These are phyloP conservation scores for Mastomys natalensis DNA, from an alignment of 2,113 vertebrate species.

Conservation along the genomic window DNA sequence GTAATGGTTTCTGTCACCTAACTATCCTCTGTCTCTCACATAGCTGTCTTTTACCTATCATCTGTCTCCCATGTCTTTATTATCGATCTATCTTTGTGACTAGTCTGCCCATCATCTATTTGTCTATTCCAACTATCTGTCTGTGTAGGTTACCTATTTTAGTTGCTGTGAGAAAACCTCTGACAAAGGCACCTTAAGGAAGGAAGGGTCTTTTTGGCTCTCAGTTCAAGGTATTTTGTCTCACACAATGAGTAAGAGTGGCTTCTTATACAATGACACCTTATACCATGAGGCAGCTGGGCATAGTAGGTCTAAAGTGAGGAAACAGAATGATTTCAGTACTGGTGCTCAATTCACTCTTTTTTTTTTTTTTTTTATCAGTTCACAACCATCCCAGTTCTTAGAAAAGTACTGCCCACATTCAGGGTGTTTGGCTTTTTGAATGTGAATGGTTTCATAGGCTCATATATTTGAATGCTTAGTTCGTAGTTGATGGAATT, in stretches of 20 bases:
- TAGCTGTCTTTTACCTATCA: background rate
- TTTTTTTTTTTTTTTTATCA: background rate
- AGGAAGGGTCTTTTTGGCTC: background rate
- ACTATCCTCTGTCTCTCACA: background rate
- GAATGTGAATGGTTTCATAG: background rate
- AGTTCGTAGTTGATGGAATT: background rate
- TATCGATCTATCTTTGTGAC: no score
- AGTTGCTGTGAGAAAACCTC: background rate
- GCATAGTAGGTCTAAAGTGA: background rate
- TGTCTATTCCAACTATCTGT: background rate
- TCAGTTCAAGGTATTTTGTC: background rate
- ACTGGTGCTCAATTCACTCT: background rate
- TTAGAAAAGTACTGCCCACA: background rate
- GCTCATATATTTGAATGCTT: background rate
- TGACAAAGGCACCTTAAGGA: background rate
- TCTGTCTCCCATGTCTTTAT: background rate
- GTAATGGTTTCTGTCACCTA: background rate
- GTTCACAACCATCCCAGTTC: background rate
- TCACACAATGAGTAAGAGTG: background rate
- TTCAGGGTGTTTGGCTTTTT: background rate
- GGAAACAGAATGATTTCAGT: background rate
- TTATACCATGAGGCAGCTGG: background rate
- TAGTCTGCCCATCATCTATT: background rate
- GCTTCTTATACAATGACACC: rapidly evolving
- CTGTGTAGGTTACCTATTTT: background rate